Evolutionary conservation across 2,888 invertebrate genomes (phyloP).

Genomic region (Epirrita christyi): DNA sequence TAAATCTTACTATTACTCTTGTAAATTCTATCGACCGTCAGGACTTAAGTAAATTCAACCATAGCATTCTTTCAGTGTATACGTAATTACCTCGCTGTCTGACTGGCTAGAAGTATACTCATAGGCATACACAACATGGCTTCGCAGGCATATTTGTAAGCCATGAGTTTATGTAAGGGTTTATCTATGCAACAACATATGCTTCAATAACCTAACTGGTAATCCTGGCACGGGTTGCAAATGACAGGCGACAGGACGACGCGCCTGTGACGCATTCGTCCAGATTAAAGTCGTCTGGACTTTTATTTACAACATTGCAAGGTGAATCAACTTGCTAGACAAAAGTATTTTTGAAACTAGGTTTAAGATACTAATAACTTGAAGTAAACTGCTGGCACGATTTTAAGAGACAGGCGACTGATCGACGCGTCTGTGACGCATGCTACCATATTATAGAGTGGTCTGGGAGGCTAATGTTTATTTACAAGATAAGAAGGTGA

Average conservation of each 20-base stretch:
- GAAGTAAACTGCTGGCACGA: not conserved
- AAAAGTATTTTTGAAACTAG: not conserved
- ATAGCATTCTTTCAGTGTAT: too few relatives aligned
- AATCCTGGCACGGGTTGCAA: conserved; percentile 1
- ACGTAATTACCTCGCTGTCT: too few relatives aligned
- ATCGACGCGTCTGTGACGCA: conserved; percentile 60
- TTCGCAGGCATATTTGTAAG: too few relatives aligned
- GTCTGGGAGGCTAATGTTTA: conserved; percentile 16
- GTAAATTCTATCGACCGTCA: too few relatives aligned
- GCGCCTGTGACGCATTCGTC: conserved; percentile 52
- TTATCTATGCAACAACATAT: too few relatives aligned
- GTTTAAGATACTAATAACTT: too few relatives aligned
- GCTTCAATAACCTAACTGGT: not conserved
- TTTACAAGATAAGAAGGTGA: conserved; percentile 42
- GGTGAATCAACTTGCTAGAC: not conserved
- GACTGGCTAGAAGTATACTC: too few relatives aligned
- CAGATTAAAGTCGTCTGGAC: conserved; percentile 24
- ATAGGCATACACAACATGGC: too few relatives aligned
- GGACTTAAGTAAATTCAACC: too few relatives aligned
- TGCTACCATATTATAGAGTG: not conserved
- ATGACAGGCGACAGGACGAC: conserved; percentile 37
- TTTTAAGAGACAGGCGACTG: conserved; percentile 13
- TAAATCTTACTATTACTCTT: too few relatives aligned
- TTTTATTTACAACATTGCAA: conserved; percentile 10
- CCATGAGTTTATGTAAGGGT: too few relatives aligned